Evolutionary conservation across 2,888 invertebrate genomes (phyloP).

Genomic region (Ophion ellenae): DNA sequence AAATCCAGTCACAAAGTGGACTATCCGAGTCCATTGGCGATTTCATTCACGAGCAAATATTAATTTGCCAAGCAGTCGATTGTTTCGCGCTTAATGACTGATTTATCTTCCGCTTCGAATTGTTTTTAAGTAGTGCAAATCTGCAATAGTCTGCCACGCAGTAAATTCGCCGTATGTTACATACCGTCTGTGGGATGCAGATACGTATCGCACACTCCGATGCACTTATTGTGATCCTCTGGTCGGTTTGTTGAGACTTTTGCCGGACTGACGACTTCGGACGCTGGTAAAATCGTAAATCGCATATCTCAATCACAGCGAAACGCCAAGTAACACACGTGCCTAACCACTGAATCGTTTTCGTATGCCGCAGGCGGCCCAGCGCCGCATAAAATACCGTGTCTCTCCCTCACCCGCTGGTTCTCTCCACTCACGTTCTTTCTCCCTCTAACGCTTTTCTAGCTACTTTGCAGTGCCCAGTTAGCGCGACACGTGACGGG

Average conservation of each 20-base stretch:
- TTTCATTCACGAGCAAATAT: too few species aligned
- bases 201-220: conserved; percentile 65
- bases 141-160: not conserved
- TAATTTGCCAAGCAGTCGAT: not conserved
- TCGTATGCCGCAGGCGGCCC: conserved; percentile 57
- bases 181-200: conserved; percentile 19
- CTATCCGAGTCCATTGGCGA: not conserved
- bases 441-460: conserved; percentile 9
- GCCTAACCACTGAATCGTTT: conserved; percentile 65
- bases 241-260: conserved; percentile 53
- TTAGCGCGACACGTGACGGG: conserved; percentile 72
- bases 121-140: not conserved
- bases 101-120: not conserved
- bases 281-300: conserved; percentile 27
- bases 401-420: conserved; percentile 60
- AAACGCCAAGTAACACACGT: conserved; percentile 68
- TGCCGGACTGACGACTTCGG: conserved; percentile 28
- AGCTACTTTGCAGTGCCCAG: conserved; percentile 46
- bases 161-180: conserved; percentile 43
- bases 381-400: conserved; percentile 66
- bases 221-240: conserved; percentile 56
- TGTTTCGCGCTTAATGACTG: not conserved
- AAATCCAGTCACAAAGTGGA: not conserved
- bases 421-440: conserved; percentile 14
- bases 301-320: not conserved